A percentile compares a stretch with the other conserved stretches of the same genome.
phyloP scores from a whole-genome alignment of 2,888 invertebrate genomes.

The Philhelius pedissequus region DNA sequence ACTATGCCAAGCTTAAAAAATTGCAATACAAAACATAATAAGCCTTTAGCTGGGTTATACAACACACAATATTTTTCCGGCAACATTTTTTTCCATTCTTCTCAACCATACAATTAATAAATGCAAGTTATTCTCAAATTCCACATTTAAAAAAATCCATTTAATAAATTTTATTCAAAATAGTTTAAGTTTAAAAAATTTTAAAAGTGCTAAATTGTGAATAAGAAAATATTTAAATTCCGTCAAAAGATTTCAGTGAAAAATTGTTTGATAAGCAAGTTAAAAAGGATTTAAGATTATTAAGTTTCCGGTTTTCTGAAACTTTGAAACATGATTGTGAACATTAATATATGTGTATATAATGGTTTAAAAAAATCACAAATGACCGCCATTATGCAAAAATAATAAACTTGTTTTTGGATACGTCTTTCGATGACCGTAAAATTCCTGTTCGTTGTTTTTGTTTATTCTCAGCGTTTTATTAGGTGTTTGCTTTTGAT shows the following conservation, averaged over 20 bases:
- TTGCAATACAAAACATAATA: slow-evolving; percentile 73
- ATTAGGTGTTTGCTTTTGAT: slow-evolving; percentile 1
- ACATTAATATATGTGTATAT: neutral
- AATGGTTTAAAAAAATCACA: neutral
- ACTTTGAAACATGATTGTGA: neutral
- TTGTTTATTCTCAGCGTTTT: slow-evolving; percentile 17
- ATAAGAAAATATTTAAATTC: neutral
- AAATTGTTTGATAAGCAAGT: neutral
- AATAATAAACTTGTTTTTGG: neutral
- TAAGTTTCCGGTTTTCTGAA: neutral
- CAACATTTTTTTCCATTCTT: slow-evolving; percentile 71
- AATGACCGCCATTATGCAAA: neutral
- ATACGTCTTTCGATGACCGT: neutral
- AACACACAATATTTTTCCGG: slow-evolving; percentile 73
- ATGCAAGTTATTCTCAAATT: slow-evolving; percentile 47
- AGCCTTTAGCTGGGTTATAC: slow-evolving; percentile 75
- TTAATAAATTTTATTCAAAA: neutral
- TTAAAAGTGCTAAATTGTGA: neutral
- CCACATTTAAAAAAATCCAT: neutral
- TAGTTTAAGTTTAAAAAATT: neutral
- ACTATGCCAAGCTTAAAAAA: slow-evolving; percentile 53
- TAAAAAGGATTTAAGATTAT: neutral
- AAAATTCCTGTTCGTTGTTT: neutral
- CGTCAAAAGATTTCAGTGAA: slow-evolving; percentile 2
- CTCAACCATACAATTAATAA: slow-evolving; percentile 66